Conservation (phyloP, 2,888 invertebrate species). For the Cosmia pyralina region DNA sequence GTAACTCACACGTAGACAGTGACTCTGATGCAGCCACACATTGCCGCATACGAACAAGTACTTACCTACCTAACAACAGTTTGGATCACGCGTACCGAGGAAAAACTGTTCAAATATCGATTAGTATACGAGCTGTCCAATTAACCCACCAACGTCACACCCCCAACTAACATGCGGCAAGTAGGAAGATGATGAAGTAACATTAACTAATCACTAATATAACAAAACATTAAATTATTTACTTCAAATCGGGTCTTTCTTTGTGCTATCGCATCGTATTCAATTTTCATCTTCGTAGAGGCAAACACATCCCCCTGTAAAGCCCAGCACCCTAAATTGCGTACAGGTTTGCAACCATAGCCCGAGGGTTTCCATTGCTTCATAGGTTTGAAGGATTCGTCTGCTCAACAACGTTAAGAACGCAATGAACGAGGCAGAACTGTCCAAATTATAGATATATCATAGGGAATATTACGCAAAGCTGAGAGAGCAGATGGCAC, state of each 20-base stretch:
- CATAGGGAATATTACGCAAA: too few species aligned
- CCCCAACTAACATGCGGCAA: too few species aligned
- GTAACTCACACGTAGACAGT: neutral
- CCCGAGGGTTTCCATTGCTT: neutral
- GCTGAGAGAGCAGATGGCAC: too few species aligned
- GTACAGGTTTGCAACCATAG: neutral
- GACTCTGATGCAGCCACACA: neutral
- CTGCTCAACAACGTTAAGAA: neutral
- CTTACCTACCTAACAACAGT: neutral
- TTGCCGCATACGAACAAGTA: too few species aligned
- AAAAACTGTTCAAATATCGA: constrained; percentile 4
- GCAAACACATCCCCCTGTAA: neutral
- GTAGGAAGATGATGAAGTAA: neutral
- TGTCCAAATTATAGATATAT: neutral
- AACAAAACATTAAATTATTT: neutral
- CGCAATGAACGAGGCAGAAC: neutral
- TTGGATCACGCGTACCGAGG: neutral
- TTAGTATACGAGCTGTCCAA: neutral
- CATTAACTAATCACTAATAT: neutral
- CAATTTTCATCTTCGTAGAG: neutral
- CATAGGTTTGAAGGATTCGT: neutral
- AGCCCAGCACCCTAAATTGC: neutral
- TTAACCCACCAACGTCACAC: neutral
- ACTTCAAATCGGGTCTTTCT: neutral
- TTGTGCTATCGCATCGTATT: neutral